Evolutionary conservation across 2,888 invertebrate species (phyloP).

Genomic region (Monoplex corrugatus): DNA sequence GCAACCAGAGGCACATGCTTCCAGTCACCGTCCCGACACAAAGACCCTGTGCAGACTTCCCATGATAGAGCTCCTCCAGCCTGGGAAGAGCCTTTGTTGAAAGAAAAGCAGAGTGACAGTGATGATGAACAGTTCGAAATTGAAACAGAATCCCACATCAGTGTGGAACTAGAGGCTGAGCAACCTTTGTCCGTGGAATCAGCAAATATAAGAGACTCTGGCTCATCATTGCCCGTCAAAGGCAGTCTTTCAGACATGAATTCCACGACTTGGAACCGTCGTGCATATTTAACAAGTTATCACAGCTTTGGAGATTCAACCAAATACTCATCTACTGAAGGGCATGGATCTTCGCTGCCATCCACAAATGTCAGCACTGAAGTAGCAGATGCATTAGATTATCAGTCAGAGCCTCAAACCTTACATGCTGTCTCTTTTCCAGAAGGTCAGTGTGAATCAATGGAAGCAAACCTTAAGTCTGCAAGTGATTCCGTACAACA

Average conservation of each 20-base stretch:
- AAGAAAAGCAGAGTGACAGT: conserved; percentile 11
- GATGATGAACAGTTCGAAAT: conserved; percentile 26
- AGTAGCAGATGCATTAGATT: not conserved
- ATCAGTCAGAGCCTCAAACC: not conserved
- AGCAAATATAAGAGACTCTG: not conserved
- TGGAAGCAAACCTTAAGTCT: not conserved
- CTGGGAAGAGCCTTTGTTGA: not conserved
- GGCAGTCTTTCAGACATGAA: not conserved
- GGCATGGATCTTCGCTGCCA: not conserved
- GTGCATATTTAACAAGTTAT: not conserved
- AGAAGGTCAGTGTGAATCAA: not conserved
- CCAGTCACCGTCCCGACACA: not conserved
- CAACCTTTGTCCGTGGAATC: not conserved
- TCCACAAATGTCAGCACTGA: not conserved
- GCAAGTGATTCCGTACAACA: not conserved
- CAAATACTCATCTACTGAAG: not conserved
- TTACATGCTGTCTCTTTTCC: not conserved
- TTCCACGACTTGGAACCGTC: not conserved
- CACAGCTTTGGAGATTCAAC: conserved; percentile 5
- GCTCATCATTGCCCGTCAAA: not conserved
- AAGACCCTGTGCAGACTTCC: not conserved
- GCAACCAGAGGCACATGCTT: not conserved
- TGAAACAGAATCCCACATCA: conserved; percentile 42
- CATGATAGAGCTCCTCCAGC: too few relatives aligned
- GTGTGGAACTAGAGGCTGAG: conserved; percentile 32